Percentiles rank a stretch among this genome's conserved stretches.
phyloP scores from a whole-genome alignment of 2,797 vertebrate genomes.

The Sebastes matsubarae region DNA sequence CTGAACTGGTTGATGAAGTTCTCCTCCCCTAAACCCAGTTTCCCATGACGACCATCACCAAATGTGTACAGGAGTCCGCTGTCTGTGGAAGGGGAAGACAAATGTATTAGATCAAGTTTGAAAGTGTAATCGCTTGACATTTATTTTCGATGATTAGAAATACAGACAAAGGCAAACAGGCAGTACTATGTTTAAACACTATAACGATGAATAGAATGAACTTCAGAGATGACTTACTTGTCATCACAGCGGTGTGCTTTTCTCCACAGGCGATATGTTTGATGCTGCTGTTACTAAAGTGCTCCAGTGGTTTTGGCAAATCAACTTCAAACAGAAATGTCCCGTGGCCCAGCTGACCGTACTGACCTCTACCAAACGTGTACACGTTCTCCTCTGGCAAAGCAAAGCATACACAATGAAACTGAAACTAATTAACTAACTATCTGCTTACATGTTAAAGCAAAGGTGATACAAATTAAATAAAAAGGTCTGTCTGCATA shows the following conservation, averaged over 20 bases:
- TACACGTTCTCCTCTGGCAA: constrained; percentile 78
- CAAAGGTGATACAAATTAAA: neutral
- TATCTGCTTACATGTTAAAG: neutral
- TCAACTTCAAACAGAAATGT: constrained; percentile 86
- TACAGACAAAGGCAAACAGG: neutral
- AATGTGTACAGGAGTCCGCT: constrained; percentile 89
- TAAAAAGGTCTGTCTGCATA: neutral
- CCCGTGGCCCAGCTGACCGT: constrained; percentile 91
- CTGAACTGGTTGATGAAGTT: constrained; percentile 91
- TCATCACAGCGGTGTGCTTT: constrained; percentile 86
- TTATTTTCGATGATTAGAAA: neutral
- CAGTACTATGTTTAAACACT: neutral
- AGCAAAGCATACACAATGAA: constrained; percentile 10
- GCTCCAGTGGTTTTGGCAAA: constrained; percentile 84
- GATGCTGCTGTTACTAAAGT: constrained; percentile 80
- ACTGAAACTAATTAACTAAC: neutral
- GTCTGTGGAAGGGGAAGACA: constrained; percentile 72
- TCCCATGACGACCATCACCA: constrained; percentile 90
- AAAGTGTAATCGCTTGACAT: neutral
- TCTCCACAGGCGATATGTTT: constrained; percentile 84
- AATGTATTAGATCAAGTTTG: neutral
- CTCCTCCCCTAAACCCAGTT: constrained; percentile 89
- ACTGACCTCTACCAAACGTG: constrained; percentile 89
- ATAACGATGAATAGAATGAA: neutral
- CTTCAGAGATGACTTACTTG: constrained; percentile 26